phyloP scores from a whole-genome alignment of 2,797 vertebrate species.

The Borostomias antarcticus region DNA sequence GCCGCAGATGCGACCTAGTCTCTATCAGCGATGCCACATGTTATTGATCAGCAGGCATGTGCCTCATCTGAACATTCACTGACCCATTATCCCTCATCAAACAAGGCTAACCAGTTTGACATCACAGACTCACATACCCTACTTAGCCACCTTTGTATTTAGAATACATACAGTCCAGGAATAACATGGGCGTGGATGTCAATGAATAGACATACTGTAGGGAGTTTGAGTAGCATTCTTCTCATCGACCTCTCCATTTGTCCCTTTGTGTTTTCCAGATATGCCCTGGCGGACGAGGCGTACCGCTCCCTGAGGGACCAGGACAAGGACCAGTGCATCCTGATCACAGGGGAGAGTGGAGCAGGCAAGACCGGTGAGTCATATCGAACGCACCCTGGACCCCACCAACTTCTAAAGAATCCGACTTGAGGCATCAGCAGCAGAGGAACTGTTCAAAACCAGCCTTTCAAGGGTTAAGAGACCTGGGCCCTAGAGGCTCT shows the following conservation, averaged over 20 bases:
- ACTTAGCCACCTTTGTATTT: not conserved
- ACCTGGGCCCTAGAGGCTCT: not conserved
- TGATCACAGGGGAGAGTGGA: constrained; percentile 98
- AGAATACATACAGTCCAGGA: not conserved
- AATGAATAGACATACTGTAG: not conserved
- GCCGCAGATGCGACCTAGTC: constrained; percentile 54
- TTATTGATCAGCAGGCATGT: constrained; percentile 56
- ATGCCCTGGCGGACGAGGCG: constrained; percentile 95
- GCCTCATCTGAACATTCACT: constrained; percentile 27
- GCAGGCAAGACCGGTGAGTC: constrained; percentile 95
- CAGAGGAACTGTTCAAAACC: not conserved
- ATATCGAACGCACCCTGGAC: not conserved
- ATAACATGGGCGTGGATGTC: not conserved
- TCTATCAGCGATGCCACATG: constrained; percentile 40
- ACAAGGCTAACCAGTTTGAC: too few species aligned
- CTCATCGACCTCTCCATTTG: not conserved
- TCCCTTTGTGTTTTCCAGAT: constrained; percentile 76
- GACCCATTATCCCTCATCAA: not conserved
- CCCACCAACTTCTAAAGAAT: not conserved
- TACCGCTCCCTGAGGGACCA: constrained; percentile 97
- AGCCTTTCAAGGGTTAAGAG: not conserved
- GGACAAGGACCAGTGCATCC: constrained; percentile 98
- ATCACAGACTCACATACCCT: too few species aligned
- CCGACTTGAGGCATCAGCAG: not conserved
- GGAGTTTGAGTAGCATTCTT: not conserved